These are phyloP conservation scores for Perithous albicinctus DNA, from an alignment of 2,888 invertebrate species.

Conservation along the genomic window DNA sequence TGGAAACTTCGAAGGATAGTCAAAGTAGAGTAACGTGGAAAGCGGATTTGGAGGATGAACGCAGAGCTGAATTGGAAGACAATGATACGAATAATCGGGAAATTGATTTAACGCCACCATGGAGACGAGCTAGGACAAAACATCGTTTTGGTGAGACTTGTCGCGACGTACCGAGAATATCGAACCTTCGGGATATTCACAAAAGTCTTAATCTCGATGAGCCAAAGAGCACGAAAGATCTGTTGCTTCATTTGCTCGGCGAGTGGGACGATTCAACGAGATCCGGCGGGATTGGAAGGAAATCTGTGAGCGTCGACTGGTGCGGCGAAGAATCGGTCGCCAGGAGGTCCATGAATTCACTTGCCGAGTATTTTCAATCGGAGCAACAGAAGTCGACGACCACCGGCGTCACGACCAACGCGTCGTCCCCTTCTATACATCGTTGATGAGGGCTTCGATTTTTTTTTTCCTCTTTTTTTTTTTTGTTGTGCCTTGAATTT, in stretches of 20 bases:
- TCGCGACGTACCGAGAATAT: constrained; percentile 82
- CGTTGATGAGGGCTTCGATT: constrained; percentile 61
- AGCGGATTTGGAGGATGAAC: constrained; percentile 34
- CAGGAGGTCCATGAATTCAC: constrained; percentile 92
- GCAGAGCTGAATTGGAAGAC: constrained; percentile 11
- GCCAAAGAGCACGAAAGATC: constrained; percentile 89
- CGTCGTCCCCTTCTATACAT: constrained; percentile 65
- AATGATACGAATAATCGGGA: constrained; percentile 57
- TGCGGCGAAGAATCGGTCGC: constrained; percentile 90
- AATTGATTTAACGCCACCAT: constrained; percentile 81
- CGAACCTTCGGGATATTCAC: constrained; percentile 79
- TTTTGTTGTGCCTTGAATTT: no score
- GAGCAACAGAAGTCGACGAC: constrained; percentile 76
- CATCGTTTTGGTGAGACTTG: constrained; percentile 82
- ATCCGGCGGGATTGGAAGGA: constrained; percentile 85
- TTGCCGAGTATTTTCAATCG: constrained; percentile 92
- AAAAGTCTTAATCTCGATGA: constrained; percentile 81
- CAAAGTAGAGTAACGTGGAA: constrained; percentile 52
- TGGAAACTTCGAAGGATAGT: background rate
- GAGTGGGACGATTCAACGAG: constrained; percentile 90
- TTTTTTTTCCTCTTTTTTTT: background rate
- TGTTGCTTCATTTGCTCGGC: constrained; percentile 90
- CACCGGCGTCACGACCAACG: constrained; percentile 34
- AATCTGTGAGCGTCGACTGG: constrained; percentile 92
- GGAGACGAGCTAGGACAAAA: constrained; percentile 79